phyloP scores from a whole-genome alignment of 2,797 vertebrate species.

The Gambusia yucatana region DNA sequence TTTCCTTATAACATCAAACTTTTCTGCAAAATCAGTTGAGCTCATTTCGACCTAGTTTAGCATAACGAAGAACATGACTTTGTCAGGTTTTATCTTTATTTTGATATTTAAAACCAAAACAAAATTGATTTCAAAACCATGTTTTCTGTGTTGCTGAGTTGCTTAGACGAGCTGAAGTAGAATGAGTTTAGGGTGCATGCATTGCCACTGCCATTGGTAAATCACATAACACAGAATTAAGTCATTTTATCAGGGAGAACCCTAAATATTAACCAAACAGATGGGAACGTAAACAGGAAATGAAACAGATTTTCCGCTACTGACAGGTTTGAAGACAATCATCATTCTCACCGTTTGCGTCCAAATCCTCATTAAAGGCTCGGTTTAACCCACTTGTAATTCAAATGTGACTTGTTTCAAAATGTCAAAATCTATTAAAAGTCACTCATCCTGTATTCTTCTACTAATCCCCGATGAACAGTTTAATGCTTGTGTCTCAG shows the following conservation, averaged over 20 bases:
- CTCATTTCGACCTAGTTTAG: not conserved
- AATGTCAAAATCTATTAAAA: not conserved
- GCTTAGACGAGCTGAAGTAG: not conserved
- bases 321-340: not conserved
- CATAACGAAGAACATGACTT: not conserved
- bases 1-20: not conserved
- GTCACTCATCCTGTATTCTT: not conserved
- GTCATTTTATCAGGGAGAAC: not conserved
- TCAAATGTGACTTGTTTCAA: not conserved
- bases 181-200: not conserved
- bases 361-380: not conserved
- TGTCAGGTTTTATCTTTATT: not conserved
- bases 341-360: not conserved
- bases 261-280: not conserved
- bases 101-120: not conserved
- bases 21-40: not conserved
- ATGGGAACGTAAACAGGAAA: not conserved
- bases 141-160: not conserved
- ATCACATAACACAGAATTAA: not conserved
- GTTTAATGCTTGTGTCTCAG: not conserved
- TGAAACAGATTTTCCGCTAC: not conserved
- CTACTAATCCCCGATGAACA: not conserved
- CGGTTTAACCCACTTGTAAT: not conserved
- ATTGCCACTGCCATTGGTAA: not conserved
- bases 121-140: not conserved